Percentiles rank a stretch among this genome's conserved stretches.
Conservation (phyloP, 2,113 vertebrate species). For the Leucosticte australis region DNA sequence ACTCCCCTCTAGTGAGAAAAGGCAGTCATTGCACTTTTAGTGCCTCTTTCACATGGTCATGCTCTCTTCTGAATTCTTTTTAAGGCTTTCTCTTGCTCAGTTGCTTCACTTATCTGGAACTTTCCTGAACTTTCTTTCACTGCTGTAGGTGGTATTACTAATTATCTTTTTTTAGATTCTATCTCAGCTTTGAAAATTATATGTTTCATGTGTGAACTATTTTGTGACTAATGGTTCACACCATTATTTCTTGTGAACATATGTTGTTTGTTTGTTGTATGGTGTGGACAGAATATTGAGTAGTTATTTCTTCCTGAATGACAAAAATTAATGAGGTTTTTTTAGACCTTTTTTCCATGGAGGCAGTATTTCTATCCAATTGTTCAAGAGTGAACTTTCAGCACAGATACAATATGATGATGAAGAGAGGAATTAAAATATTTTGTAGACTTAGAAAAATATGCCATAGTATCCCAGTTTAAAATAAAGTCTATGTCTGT, state of each 20-base stretch:
- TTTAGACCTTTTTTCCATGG: neutral
- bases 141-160: neutral
- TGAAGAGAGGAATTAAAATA: neutral
- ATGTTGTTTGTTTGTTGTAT: neutral
- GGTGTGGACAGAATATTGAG: neutral
- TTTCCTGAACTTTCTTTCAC: neutral
- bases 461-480: neutral
- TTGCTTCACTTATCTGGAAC: neutral
- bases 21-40: neutral
- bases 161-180: neutral
- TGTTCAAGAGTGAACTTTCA: neutral
- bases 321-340: neutral
- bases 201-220: neutral
- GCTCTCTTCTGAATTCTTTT: neutral
- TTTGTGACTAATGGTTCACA: neutral
- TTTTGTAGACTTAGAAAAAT: neutral
- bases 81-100: neutral
- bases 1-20: conserved; percentile 32
- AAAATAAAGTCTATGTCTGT: neutral
- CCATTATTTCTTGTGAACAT: neutral
- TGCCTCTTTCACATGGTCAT: neutral
- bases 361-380: neutral
- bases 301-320: neutral
- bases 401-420: neutral
- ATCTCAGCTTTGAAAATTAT: neutral